Base-by-base conservation (phyloP, 2,888 invertebrate species). In the Chrysodeixis includens region DNA sequence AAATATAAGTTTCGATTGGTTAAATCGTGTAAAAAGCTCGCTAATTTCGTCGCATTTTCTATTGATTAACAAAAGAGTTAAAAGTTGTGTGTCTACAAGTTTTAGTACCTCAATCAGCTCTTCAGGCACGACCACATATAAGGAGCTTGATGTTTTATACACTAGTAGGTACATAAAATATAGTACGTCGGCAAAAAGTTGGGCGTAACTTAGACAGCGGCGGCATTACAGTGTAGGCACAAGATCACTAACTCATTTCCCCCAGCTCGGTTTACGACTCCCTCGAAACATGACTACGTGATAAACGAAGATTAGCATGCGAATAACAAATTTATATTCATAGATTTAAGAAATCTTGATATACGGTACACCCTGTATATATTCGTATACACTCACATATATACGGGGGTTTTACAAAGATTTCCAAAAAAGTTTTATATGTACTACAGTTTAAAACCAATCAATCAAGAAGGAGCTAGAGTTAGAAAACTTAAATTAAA, bases 251-350 rank as follows among this genome's bases (percentile, higher is more conserved):
- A 20, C 66, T 62, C 76, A 59, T 65, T 63, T 67, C 76, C 60
- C 68, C 30, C 30, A 32, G 35, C 59, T 22, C 59, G 44, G 62
- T 65, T 76, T 73, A 79, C 63, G 80, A 62, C 70, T 64, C 56
- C 20, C 56, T 55, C 53, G 44, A 51, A 70, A 60, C 57, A 61
- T 54, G 61, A 76, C 61, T 61, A 52, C 59, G 65, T 62, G 67
- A 76, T 79, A 77, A 71, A 71, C 64, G 59, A 57, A 69, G 71
- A 78, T 78, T 80, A 78, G 63, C 62, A 71, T 74, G 60, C 69
- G 69, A 76, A 76, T 63, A 66, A 76, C 69, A 66, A 63, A 74
- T 78, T 64, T 79, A 74, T 80, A 80, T 80, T 80, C 78, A 80
- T 80, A 74, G 80, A 72, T 77, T 62, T 57, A 67, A 65, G 54